Percentiles rank a stretch among this genome's conserved stretches.
Conservation (phyloP, 2,113 vertebrate species). For the Cyanoramphus novaezelandiae region DNA sequence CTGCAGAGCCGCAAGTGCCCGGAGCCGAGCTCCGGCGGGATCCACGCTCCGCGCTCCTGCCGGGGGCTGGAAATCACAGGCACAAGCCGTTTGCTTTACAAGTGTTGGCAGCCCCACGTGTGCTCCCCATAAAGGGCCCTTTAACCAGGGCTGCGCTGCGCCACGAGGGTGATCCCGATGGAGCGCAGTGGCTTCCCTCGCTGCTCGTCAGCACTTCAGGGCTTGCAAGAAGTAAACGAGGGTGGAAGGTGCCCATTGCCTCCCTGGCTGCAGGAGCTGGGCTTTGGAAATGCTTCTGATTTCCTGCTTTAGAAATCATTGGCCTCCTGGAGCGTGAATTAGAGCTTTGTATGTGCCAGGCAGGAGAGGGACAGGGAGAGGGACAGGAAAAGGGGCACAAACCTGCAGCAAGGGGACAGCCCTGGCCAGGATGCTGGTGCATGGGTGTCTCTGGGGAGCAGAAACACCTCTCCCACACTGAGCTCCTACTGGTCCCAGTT, state of each 20-base stretch:
- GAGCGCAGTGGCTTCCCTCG: fast-evolving
- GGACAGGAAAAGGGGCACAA: neutral
- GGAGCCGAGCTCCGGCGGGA: neutral
- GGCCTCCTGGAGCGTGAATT: too few species aligned
- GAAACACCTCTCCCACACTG: neutral
- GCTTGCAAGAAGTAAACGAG: neutral
- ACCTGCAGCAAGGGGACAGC: neutral
- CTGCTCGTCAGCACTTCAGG: neutral
- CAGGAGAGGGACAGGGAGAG: neutral
- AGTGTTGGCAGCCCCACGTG: fast-evolving
- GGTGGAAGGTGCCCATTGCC: neutral
- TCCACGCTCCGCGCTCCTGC: neutral
- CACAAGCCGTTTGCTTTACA: neutral
- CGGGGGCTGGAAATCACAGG: neutral
- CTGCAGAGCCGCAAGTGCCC: neutral
- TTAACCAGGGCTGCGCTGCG: neutral
- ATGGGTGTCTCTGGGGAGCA: fast-evolving
- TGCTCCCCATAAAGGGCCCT: neutral
- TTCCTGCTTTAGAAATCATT: neutral
- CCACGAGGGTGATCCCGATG: neutral
- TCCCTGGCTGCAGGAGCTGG: neutral
- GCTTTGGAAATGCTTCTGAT: neutral
- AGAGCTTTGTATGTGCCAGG: neutral
- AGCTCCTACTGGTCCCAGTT: neutral
- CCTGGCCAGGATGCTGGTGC: neutral